Conservation (phyloP, 2,797 vertebrate species). For the Bucorvus abyssinicus region DNA sequence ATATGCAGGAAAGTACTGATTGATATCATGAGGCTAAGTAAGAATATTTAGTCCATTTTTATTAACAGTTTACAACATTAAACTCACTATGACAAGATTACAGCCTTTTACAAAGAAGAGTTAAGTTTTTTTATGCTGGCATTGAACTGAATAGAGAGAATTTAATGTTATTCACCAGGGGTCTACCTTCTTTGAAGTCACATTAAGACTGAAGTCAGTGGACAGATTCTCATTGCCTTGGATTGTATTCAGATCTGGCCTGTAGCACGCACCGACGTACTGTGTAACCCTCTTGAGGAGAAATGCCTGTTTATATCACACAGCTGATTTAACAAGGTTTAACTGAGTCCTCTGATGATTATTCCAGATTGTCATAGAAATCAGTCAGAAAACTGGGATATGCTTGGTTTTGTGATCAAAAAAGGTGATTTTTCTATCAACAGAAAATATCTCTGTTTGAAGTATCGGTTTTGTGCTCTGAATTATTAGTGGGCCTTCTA, state of each 20-base stretch:
- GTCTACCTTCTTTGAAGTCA: constrained; percentile 26
- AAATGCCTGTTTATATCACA: neutral
- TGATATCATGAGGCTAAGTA: constrained; percentile 16
- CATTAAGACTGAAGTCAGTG: neutral
- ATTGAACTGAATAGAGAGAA: neutral
- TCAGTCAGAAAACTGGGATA: neutral
- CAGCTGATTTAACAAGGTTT: neutral
- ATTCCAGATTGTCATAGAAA: neutral
- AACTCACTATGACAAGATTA: constrained; percentile 41
- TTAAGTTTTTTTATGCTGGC: neutral
- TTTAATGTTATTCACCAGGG: constrained; percentile 4
- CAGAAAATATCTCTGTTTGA: neutral
- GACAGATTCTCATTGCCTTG: neutral
- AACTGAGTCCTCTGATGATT: neutral
- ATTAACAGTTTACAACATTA: constrained; percentile 49
- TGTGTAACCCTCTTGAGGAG: neutral
- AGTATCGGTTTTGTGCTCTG: neutral
- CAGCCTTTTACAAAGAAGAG: constrained; percentile 12
- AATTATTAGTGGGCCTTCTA: neutral
- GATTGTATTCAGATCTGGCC: neutral
- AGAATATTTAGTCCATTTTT: constrained; percentile 31
- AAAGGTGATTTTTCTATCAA: neutral
- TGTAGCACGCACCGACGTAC: neutral
- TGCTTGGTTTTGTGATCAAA: neutral
- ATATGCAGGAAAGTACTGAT: constrained; percentile 27